Base-by-base conservation (phyloP, 2,113 vertebrate species). In the Sitta europaea region DNA sequence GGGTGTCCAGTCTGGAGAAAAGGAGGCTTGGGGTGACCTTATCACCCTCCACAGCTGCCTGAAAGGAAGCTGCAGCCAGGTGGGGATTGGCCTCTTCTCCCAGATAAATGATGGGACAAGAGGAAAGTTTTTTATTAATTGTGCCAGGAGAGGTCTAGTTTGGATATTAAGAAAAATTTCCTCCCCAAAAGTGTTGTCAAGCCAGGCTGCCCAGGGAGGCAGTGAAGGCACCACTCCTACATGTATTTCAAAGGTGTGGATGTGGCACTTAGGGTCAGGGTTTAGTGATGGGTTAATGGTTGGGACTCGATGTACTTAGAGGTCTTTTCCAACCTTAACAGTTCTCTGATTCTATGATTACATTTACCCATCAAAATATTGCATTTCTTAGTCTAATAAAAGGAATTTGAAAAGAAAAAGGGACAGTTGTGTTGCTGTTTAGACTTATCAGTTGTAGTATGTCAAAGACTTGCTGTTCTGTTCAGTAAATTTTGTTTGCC, bases 101-200 rank as follows among this genome's bases (percentile, higher is more conserved):
- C n/a, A 40, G 29, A 6, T 61, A 47, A 53, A 47, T 9, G n/a
- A 54, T 13, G 47, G 54, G 21, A 54, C 18, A 61, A 33, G 54
- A 68, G 20, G 45, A 61, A 47, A 61, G n/a, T n/a, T n/a, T n/a
- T n/a, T n/a, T n/a, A n/a, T n/a, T n/a, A 33, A 21, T 54, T 68
- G 47, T 0, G 0, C 54, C 35, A 22, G 40, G 54, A 43, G n/a
- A 27, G 17, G 8, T 61, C 51, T 47, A 5, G 25, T 15, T 27
- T 54, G 54, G 21, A 47, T 67, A 35, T 47, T 47, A 35, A n/a
- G 59, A 38, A 47, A 68, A 61, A 31, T 42, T 27, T 40, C 54
- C 68, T 75, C 47, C n/a, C n/a, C 47, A 15, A 35, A 75, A 75
- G 35, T 3, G 9, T 54, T 75, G n/a, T 82, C 29, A 82, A 19